A percentile compares a stretch with the other conserved stretches of the same genome.
Evolutionary conservation across 2,888 invertebrate species (phyloP).

Genomic region (Synanthedon myopaeformis): DNA sequence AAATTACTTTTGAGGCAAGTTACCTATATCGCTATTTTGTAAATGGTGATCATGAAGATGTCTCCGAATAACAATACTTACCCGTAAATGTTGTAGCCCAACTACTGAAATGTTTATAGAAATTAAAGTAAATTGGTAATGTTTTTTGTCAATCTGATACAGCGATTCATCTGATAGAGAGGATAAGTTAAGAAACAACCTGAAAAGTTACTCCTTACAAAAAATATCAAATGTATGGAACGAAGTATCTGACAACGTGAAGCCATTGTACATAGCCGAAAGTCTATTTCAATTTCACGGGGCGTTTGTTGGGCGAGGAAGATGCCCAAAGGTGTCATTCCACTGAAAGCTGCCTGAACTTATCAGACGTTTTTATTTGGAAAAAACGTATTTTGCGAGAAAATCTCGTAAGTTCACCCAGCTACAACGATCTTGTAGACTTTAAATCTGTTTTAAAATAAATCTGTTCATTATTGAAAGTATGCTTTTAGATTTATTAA

Average conservation of each 20-base stretch:
- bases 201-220: neutral
- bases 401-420: neutral
- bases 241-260: constrained; percentile 31
- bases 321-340: constrained; percentile 64
- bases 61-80: no score
- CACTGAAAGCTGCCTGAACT: constrained; percentile 48
- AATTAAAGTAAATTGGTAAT: no score
- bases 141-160: no score
- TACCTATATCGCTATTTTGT: no score
- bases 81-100: no score
- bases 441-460: neutral
- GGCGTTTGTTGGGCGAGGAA: constrained; percentile 62
- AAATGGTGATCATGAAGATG: no score
- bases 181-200: no score
- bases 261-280: constrained; percentile 42
- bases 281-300: constrained; percentile 67
- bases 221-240: neutral
- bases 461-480: no score
- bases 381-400: neutral
- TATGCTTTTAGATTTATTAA: no score
- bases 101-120: no score
- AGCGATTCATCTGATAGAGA: no score
- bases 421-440: neutral
- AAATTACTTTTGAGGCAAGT: no score
- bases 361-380: constrained; percentile 23